Evolutionary conservation across 2,888 invertebrate species (phyloP).

Genomic region (Habrosyne pyritoides): DNA sequence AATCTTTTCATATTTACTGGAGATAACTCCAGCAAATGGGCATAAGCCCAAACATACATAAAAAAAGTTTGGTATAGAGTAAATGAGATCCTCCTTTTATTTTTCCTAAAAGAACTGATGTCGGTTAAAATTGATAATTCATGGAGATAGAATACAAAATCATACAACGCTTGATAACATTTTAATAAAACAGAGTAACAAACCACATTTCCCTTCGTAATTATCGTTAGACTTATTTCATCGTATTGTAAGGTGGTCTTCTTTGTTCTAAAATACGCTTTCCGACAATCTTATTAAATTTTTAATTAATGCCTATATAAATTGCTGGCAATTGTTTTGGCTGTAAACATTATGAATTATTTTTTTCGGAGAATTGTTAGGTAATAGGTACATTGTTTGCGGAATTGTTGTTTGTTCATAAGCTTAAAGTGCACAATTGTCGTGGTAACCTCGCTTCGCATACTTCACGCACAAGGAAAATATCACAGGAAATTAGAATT

Average conservation of each 20-base stretch:
- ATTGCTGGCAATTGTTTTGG: constrained; percentile 49
- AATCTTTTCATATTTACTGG: no score
- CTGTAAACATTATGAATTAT: constrained; percentile 26
- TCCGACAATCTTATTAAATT: constrained; percentile 58
- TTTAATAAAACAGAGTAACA: constrained; percentile 55
- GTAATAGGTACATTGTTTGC: not conserved
- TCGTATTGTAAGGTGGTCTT: constrained; percentile 52
- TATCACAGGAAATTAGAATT: not conserved
- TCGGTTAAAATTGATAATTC: constrained; percentile 34
- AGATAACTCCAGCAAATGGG: no score
- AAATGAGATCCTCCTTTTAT: no score
- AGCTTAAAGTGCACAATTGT: not conserved
- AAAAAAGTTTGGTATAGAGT: no score
- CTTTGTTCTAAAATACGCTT: constrained; percentile 57
- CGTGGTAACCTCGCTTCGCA: no score
- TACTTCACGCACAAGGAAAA: not conserved
- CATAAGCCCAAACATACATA: no score
- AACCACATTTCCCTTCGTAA: constrained; percentile 53
- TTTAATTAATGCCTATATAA: constrained; percentile 64
- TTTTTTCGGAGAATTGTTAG: constrained; percentile 6
- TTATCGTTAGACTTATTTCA: constrained; percentile 62
- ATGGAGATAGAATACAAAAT: constrained; percentile 41
- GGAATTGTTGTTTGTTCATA: not conserved
- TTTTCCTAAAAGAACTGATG: no score
- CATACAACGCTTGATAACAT: constrained; percentile 55